Conservation (phyloP, 2,113 vertebrate genomes). For the Zosterops hypoxanthus region DNA sequence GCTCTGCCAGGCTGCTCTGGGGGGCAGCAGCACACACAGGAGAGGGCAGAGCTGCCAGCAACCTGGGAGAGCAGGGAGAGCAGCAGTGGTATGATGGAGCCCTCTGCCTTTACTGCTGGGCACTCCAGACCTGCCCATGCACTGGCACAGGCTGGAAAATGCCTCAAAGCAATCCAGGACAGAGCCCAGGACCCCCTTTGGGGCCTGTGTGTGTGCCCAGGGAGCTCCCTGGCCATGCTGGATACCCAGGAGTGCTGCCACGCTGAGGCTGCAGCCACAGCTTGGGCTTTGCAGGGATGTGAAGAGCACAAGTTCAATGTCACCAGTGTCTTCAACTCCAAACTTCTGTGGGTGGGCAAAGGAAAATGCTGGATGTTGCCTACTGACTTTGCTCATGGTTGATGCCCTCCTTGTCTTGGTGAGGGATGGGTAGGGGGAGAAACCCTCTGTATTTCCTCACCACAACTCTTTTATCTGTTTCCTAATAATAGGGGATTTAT, state of each 20-base stretch:
- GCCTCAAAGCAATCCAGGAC: background rate
- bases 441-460: background rate
- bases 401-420: background rate
- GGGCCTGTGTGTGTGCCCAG: background rate
- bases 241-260: background rate
- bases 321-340: background rate
- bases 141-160: background rate
- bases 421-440: background rate
- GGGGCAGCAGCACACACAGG: background rate
- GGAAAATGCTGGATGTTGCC: background rate
- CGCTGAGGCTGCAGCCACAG: background rate
- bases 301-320: background rate
- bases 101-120: background rate
- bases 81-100: background rate
- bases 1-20: background rate
- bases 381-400: background rate
- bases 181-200: background rate
- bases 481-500: constrained; percentile 13
- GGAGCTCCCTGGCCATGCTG: background rate
- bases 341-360: background rate
- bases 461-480: background rate
- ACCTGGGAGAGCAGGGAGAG: background rate
- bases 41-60: background rate
- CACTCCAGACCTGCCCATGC: background rate
- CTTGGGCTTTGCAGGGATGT: background rate